A percentile compares a stretch with the other conserved stretches of the same genome.
These are phyloP conservation scores for Poecilobothrus nobilitatus DNA, from an alignment of 2,888 invertebrate genomes.

Conservation along the genomic window DNA sequence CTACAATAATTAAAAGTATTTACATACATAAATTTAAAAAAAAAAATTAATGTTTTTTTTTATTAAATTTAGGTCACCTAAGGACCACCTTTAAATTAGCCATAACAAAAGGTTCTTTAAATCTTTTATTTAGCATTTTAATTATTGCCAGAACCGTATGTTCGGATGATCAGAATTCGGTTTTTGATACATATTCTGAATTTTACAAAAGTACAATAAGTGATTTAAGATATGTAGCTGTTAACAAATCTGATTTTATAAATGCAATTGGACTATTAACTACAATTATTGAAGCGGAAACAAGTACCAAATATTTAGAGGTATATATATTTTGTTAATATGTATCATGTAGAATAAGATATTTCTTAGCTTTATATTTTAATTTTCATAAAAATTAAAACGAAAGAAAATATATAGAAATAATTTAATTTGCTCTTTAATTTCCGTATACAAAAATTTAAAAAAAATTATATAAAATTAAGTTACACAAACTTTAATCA, in stretches of 20 bases:
- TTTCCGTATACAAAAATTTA: not conserved
- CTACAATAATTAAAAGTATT: not conserved
- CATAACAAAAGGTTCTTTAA: not conserved
- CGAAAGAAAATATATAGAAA: not conserved
- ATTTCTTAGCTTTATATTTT: no score
- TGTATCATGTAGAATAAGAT: no score
- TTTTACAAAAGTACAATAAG: not conserved
- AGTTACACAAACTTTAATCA: not conserved
- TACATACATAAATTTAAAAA: not conserved
- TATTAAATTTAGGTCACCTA: not conserved
- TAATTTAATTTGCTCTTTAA: not conserved
- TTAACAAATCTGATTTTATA: not conserved
- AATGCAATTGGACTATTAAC: not conserved
- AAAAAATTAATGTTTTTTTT: not conserved
- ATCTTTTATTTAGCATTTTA: not conserved
- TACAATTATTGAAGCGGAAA: not conserved
- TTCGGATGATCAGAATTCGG: not conserved
- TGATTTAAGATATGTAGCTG: not conserved
- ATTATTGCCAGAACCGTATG: not conserved
- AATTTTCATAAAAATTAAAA: no score
- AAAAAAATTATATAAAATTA: not conserved
- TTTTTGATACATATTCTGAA: not conserved
- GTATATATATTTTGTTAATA: not conserved
- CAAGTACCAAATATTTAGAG: not conserved
- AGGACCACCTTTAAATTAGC: not conserved